phyloP scores from a whole-genome alignment of 2,113 vertebrate species.

The Desmodus rotundus region DNA sequence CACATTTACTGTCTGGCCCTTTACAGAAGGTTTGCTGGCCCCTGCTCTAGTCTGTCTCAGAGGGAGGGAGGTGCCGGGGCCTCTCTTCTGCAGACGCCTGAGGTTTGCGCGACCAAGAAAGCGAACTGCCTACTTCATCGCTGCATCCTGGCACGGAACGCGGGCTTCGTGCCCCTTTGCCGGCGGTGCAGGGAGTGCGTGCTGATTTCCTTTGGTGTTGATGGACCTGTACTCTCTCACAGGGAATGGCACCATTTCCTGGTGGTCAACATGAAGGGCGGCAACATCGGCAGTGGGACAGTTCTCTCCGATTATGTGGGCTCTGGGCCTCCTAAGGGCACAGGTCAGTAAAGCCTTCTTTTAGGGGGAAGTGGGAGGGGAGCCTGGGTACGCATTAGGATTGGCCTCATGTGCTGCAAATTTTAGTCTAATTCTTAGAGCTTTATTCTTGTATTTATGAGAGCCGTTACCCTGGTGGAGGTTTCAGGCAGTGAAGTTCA shows the following conservation, averaged over 20 bases:
- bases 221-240: background rate
- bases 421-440: background rate
- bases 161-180: accelerated
- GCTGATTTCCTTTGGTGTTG: background rate
- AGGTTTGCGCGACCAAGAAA: background rate
- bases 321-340: conserved; percentile 92
- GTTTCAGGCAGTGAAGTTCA: background rate
- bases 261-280: conserved; percentile 97
- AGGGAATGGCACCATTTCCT: conserved; percentile 98
- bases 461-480: background rate
- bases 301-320: conserved; percentile 94
- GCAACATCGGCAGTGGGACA: conserved; percentile 85
- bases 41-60: background rate
- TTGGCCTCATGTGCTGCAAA: background rate
- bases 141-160: background rate
- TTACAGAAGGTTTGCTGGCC: background rate
- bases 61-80: background rate
- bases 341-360: conserved; percentile 82
- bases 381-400: background rate
- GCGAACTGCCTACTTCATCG: background rate
- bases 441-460: background rate
- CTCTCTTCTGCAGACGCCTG: background rate
- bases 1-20: background rate
- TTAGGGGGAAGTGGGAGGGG: background rate
- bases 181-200: background rate